Base-by-base conservation (phyloP, 1,140 invertebrate genomes). In the Anastrepha obliqua region DNA sequence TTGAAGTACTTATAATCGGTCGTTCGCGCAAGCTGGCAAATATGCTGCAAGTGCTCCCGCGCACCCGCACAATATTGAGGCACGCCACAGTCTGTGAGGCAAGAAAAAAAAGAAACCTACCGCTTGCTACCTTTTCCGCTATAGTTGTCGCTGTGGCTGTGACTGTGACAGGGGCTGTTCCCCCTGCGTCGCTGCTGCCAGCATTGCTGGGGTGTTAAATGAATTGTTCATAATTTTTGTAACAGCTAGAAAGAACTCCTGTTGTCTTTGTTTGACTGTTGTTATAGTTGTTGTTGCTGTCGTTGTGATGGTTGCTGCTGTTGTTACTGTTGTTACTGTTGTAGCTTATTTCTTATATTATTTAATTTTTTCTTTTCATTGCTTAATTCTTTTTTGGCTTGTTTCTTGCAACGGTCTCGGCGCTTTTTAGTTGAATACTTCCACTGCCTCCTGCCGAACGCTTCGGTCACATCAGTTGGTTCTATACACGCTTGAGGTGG, bases 211-310 rank as follows among this genome's bases (percentile, higher is more conserved):
- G 51, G 74, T 81, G 74, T 81, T 81, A 81, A 81, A 81, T 81
- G 74, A 81, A 81, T 81, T 81, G 74, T 81, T 81, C 74, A 81
- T 81, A 81, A 81, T 81, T 81, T 81, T 81, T 81, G 74, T 81
- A 81, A 81, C 74, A 81, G 74, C 74, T 81, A 81, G 51, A 55
- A 81, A 58, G 74, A 81, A 51, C 47, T 51, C 17, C 47, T 55
- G 47, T 74, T 47, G 70, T 42, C 44, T 74, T 74, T 74, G 70
- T 74, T 47, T 47, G 70, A 1, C 17, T 44, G 3, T 17, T 67
- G 65, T 42, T 5, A 2, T 67, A 42, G 29, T 42, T 67, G 20
- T 67, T 42, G 11, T 67, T 74, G 70, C 15, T 55, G 3, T 5
- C 6, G 42, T 39, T 7, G 8, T 42, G 13, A 1, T 47, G 5